phyloP scores from a whole-genome alignment of 2,113 vertebrate genomes.

The Serilophus lunatus region DNA sequence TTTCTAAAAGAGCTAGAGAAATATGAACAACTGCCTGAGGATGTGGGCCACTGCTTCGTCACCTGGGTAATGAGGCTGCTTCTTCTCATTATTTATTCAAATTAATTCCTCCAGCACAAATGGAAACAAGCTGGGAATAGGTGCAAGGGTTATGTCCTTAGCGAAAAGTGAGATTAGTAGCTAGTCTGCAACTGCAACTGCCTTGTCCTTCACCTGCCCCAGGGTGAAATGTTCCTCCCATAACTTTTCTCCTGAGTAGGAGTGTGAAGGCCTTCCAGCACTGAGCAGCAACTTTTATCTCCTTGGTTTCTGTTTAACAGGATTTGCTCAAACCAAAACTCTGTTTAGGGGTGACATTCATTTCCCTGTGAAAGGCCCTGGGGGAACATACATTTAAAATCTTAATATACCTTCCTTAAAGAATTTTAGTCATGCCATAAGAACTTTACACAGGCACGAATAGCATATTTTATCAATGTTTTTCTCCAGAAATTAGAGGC shows the following conservation, averaged over 20 bases:
- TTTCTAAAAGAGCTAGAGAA: constrained; percentile 98
- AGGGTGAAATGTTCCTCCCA: background rate
- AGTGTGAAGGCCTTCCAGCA: background rate
- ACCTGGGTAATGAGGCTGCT: constrained; percentile 87
- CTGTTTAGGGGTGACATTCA: background rate
- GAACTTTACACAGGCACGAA: background rate
- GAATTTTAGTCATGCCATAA: background rate
- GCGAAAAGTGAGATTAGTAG: background rate
- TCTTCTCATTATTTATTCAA: constrained; percentile 21
- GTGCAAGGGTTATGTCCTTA: background rate
- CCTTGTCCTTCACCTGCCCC: background rate
- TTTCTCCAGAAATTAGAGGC: background rate
- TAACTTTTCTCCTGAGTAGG: background rate
- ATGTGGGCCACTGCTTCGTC: constrained; percentile 98
- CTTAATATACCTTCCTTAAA: background rate
- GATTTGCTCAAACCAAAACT: background rate
- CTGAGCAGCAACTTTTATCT: background rate
- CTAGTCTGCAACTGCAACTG: background rate
- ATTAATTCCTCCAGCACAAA: background rate
- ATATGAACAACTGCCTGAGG: constrained; percentile 96
- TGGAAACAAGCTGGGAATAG: background rate
- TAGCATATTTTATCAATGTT: background rate
- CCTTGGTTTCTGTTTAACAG: background rate
- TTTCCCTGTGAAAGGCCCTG: background rate
- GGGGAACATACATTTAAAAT: background rate